Percentiles rank a stretch among this genome's conserved stretches.
phyloP scores from a whole-genome alignment of 2,888 invertebrate genomes.

The Augiades crinisus region DNA sequence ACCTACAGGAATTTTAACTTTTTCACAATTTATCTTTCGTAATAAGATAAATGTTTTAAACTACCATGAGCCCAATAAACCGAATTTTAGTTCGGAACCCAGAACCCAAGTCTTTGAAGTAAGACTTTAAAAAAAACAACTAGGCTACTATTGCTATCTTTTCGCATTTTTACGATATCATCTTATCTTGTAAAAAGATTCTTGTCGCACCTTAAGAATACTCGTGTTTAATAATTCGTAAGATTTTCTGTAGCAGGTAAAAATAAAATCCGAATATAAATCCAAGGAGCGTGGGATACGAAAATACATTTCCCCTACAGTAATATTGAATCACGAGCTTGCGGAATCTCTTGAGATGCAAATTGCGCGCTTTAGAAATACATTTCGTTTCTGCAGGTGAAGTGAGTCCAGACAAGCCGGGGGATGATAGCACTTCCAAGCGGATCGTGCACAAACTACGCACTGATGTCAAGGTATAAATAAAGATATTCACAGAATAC shows the following conservation, averaged over 20 bases:
- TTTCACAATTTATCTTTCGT: too few relatives aligned
- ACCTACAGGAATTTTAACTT: too few relatives aligned
- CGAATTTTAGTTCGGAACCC: too few relatives aligned
- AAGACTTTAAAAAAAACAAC: too few relatives aligned
- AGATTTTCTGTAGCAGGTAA: neutral
- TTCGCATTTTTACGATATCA: too few relatives aligned
- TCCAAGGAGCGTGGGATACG: neutral
- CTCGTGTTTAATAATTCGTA: too few relatives aligned
- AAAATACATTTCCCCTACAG: slow-evolving; percentile 2
- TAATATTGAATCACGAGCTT: slow-evolving; percentile 2
- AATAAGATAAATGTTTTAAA: too few relatives aligned
- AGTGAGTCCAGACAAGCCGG: slow-evolving; percentile 63
- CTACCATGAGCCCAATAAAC: too few relatives aligned
- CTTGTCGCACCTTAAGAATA: too few relatives aligned
- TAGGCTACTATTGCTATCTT: too few relatives aligned
- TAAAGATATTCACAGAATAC: neutral
- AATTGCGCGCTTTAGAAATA: slow-evolving; percentile 16
- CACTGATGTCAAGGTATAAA: slow-evolving; percentile 89
- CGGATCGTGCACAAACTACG: slow-evolving; percentile 91
- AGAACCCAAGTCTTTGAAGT: too few relatives aligned
- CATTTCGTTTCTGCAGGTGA: slow-evolving; percentile 52
- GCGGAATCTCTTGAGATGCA: slow-evolving; percentile 12
- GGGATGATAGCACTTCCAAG: slow-evolving; percentile 85
- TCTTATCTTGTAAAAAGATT: too few relatives aligned
- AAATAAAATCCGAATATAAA: slow-evolving; percentile 22